phyloP scores from a whole-genome alignment of 2,888 invertebrate genomes.

The Drosophila pegasa region DNA sequence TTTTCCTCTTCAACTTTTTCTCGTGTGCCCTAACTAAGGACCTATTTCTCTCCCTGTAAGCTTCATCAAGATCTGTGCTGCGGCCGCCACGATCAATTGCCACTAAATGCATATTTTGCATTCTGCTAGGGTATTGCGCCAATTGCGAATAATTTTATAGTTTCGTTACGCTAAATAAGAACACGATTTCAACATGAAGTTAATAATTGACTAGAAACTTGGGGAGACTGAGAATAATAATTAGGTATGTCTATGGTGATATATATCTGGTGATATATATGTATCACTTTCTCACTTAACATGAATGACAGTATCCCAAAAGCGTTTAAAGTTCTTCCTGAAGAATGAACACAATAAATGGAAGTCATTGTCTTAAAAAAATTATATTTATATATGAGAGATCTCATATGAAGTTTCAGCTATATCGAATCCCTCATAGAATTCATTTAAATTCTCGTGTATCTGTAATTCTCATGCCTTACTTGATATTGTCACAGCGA shows the following conservation, averaged over 20 bases:
- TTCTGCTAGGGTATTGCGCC: constrained; percentile 76
- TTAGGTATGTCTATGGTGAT: no score
- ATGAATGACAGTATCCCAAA: no score
- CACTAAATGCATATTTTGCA: constrained; percentile 80
- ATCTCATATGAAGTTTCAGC: neutral
- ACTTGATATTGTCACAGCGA: neutral
- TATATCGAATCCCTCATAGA: no score
- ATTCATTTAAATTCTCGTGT: no score
- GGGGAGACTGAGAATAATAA: no score
- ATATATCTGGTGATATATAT: no score
- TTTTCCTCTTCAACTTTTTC: constrained; percentile 2
- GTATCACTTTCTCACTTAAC: no score
- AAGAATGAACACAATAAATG: no score
- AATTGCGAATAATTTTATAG: constrained; percentile 75
- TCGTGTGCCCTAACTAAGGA: constrained; percentile 42
- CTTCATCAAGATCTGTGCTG: constrained; percentile 46
- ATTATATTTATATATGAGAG: no score
- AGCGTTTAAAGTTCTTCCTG: no score
- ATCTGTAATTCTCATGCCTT: neutral
- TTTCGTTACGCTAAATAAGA: constrained; percentile 70
- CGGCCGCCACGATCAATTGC: constrained; percentile 46
- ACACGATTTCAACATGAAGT: constrained; percentile 71
- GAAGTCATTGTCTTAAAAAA: no score
- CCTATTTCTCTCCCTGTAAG: constrained; percentile 26
- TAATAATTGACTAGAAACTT: constrained; percentile 45